Base-by-base conservation (phyloP, 1,140 invertebrate species). In the Aphidius gifuensis region DNA sequence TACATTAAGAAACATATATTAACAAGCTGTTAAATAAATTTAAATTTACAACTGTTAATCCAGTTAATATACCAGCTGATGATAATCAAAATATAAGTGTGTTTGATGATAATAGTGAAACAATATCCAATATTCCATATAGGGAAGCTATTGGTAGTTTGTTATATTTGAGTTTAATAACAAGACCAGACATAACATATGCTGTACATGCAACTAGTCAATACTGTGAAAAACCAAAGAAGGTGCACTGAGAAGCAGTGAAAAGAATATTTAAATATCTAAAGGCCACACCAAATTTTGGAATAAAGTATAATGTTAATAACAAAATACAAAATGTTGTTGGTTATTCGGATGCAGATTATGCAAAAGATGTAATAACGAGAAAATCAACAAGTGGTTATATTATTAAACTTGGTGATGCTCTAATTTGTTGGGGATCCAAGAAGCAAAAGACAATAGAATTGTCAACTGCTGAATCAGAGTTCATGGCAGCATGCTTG, bases 401-500 rank as follows among this genome's bases (percentile, higher is more conserved):
- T 48, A 42, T 40, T 1, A 58, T 64, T 40, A 23, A 9, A 40
- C 43, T 64, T 5, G 43, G 23, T 47, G 11, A 49, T 43, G 60
- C 40, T 5, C 39, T 47, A 8, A 40, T 66, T 38, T 54, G 57
- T 1, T 66, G 64, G 65, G 21, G 42, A 5, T 55, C 40, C 42
- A 51, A 66, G 40, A 56, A 57, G n/a, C 65, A 63, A 58, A 60
- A 50, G 38, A 58, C 48, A n/a, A 45, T 66, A 9, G n/a, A 61
- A 23, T 23, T 63, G 7, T 51, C 49, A 6, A 76, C 75, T 11
- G 81, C 78, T 54, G 80, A 83, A 61, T 72, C 80, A 11, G 80
- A 84, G 67, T 83, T 81, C 64, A 71, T 83, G 6, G 75, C 77
- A 23, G 58, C 76, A 9, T 58, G 70, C 32, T 66, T 73, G 60